phyloP scores from a whole-genome alignment of 2,888 invertebrate genomes.

The Acleris emargana region DNA sequence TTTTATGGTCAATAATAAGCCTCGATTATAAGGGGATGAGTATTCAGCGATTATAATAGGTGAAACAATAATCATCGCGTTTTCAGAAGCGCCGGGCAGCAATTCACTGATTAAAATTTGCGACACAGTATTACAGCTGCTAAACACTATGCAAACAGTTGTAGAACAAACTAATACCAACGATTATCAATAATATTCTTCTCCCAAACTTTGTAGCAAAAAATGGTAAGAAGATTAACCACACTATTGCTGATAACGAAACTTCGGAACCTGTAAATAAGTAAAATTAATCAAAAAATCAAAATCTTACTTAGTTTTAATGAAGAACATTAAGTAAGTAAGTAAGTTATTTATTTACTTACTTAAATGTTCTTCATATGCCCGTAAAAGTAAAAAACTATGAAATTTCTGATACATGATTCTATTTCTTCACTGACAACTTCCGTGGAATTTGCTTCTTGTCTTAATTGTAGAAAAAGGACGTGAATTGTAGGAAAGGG shows the following conservation, averaged over 20 bases:
- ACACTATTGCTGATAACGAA: neutral
- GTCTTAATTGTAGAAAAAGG: neutral
- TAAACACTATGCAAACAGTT: neutral
- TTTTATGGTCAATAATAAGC: neutral
- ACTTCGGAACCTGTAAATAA: neutral
- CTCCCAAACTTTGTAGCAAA: neutral
- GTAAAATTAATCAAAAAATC: no score
- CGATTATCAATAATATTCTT: neutral
- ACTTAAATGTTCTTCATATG: no score
- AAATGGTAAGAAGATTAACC: neutral
- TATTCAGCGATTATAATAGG: neutral
- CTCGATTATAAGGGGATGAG: neutral
- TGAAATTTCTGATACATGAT: neutral
- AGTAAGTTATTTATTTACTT: no score
- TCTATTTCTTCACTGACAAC: neutral
- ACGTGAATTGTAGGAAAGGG: neutral
- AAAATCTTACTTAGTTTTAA: no score
- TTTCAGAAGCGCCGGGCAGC: neutral
- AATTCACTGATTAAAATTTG: neutral
- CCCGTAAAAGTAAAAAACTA: no score
- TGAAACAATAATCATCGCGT: neutral
- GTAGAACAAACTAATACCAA: neutral
- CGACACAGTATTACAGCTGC: neutral
- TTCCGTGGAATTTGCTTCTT: neutral
- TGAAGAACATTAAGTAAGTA: no score